These are phyloP conservation scores for Halisarca cf. caerulea DNA, from an alignment of 37 sponge, comb jelly and placozoan species.

Conservation along the genomic window DNA sequence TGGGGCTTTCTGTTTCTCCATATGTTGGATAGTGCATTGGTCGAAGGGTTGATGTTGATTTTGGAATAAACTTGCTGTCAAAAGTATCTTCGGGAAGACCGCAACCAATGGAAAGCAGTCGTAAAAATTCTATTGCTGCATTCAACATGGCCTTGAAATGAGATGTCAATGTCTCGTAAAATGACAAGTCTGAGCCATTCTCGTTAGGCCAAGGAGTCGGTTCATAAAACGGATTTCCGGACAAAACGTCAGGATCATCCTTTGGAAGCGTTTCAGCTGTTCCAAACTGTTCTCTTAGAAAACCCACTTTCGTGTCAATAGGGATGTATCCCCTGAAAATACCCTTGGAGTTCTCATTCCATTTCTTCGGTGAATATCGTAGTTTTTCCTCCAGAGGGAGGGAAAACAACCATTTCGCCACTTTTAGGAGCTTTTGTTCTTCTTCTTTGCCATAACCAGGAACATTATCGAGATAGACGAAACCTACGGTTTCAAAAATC, in stretches of 20 bases:
- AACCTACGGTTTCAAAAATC: slow-evolving; percentile 45
- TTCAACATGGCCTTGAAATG: slow-evolving; percentile 25
- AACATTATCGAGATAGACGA: slow-evolving; percentile 63
- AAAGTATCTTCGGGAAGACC: slow-evolving; percentile 34
- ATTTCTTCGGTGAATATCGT: slow-evolving; percentile 10
- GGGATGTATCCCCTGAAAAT: slow-evolving; percentile 49
- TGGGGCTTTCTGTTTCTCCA: not conserved
- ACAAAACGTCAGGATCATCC: slow-evolving; percentile 17
- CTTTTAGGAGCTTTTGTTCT: slow-evolving; percentile 14
- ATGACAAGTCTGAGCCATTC: not conserved
- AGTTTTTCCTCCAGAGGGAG: slow-evolving; percentile 41
- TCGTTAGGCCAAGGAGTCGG: slow-evolving; percentile 13
- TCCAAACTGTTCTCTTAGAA: slow-evolving; percentile 36
- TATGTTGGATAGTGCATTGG: slow-evolving; percentile 49
- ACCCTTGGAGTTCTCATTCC: slow-evolving; percentile 22
- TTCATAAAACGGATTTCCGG: slow-evolving; percentile 44
- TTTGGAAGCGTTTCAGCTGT: slow-evolving; percentile 26
- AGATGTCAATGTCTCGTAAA: not conserved
- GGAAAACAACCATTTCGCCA: slow-evolving; percentile 39
- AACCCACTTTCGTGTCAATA: not conserved
- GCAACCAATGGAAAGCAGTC: slow-evolving; percentile 32
- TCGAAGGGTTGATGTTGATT: slow-evolving; percentile 34
- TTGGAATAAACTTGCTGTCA: slow-evolving; percentile 27
- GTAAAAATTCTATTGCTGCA: slow-evolving; percentile 32
- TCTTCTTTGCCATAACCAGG: slow-evolving; percentile 28